Evolutionary conservation across 1,140 invertebrate species (phyloP).

Genomic region (Microplitis mediator): DNA sequence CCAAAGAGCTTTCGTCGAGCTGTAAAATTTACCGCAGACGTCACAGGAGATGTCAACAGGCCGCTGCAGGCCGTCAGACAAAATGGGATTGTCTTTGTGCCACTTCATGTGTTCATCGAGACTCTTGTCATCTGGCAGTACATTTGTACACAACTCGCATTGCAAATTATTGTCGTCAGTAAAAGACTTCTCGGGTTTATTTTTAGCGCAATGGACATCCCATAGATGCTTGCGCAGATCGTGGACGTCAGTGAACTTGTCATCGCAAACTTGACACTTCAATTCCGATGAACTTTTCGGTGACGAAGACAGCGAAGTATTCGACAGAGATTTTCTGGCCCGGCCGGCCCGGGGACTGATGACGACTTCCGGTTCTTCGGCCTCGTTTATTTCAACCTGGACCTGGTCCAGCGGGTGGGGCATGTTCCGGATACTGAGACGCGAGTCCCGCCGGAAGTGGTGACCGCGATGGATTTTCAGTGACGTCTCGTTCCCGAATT

Average conservation of each 20-base stretch:
- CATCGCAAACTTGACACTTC: conserved; percentile 58
- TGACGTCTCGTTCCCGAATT: conserved; percentile 59
- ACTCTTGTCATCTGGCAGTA: conserved; percentile 64
- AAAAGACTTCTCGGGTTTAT: conserved; percentile 52
- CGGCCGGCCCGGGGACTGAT: neutral
- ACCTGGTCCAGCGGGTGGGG: conserved; percentile 26
- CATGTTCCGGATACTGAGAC: conserved; percentile 28
- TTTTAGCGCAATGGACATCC: conserved; percentile 55
- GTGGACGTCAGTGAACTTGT: conserved; percentile 48
- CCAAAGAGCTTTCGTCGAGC: conserved; percentile 56
- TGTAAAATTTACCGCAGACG: conserved; percentile 67
- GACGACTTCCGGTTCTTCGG: neutral
- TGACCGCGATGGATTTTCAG: conserved; percentile 68
- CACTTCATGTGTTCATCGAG: conserved; percentile 65
- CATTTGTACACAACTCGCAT: conserved; percentile 66
- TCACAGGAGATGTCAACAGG: conserved; percentile 53
- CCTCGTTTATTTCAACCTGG: conserved; percentile 9
- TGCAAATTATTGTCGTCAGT: conserved; percentile 56
- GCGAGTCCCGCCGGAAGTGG: conserved; percentile 64
- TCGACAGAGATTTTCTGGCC: conserved; percentile 42
- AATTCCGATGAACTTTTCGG: conserved; percentile 36
- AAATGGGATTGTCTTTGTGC: conserved; percentile 54
- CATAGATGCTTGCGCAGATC: conserved; percentile 54
- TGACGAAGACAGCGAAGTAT: conserved; percentile 38
- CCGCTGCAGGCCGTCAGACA: conserved; percentile 31